Evolutionary conservation across 2,113 vertebrate genomes (phyloP).

Genomic region (Ciconia stormi): DNA sequence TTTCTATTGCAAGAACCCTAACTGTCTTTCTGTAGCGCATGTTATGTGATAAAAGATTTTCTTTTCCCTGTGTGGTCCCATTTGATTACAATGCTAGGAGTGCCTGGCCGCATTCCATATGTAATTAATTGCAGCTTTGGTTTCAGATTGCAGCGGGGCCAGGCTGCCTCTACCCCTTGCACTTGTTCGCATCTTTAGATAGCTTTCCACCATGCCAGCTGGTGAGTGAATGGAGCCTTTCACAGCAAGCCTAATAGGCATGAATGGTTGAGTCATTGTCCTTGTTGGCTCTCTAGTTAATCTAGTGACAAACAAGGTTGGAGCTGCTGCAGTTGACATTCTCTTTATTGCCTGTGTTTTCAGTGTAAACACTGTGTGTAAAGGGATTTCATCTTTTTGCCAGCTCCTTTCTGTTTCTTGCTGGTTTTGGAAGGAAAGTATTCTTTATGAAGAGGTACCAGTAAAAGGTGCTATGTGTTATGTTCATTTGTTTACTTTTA

Average conservation of each 20-base stretch:
- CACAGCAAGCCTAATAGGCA: slow-evolving; percentile 47
- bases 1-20: background rate
- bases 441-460: background rate
- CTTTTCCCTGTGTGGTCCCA: slow-evolving; percentile 71
- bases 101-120: slow-evolving; percentile 71
- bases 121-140: slow-evolving; percentile 75
- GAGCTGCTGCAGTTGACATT: slow-evolving; percentile 45
- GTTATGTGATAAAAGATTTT: slow-evolving; percentile 35
- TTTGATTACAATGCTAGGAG: slow-evolving; percentile 70
- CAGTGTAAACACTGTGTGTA: slow-evolving; percentile 29
- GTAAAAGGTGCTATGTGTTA: background rate
- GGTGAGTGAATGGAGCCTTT: slow-evolving; percentile 71
- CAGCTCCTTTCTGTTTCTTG: slow-evolving; percentile 13
- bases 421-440: background rate
- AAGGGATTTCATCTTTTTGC: slow-evolving; percentile 48
- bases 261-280: slow-evolving; percentile 53
- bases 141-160: slow-evolving; percentile 67
- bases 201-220: slow-evolving; percentile 71
- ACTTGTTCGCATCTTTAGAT: slow-evolving; percentile 66
- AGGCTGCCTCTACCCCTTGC: slow-evolving; percentile 24
- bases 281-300: slow-evolving; percentile 38
- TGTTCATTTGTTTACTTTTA: background rate
- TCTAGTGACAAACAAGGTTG: slow-evolving; percentile 56
- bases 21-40: background rate
- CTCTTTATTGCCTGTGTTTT: slow-evolving; percentile 51